Evolutionary conservation across 2,888 invertebrate genomes (phyloP).

Genomic region (Serrognathus titanus): DNA sequence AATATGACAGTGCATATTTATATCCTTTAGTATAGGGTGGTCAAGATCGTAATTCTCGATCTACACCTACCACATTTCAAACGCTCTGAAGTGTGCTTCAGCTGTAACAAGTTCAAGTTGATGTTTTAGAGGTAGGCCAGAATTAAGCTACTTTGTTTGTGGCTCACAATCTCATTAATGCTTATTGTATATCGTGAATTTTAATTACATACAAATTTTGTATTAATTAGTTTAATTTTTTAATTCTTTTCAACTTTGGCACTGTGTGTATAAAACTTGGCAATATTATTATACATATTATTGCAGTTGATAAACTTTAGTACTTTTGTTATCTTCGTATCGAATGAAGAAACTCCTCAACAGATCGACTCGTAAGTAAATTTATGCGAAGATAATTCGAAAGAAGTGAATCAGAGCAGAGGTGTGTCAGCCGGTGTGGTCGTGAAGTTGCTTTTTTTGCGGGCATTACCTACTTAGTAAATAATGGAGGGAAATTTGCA

Average conservation of each 20-base stretch:
- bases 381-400: slow-evolving; percentile 14
- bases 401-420: slow-evolving; percentile 17
- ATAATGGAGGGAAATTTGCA: slow-evolving; percentile 1
- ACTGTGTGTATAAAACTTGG: too few relatives aligned
- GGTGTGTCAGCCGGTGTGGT: slow-evolving; percentile 16
- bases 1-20: slow-evolving; percentile 33
- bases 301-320: too few relatives aligned
- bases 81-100: not conserved
- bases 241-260: too few relatives aligned
- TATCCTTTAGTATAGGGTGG: slow-evolving; percentile 18
- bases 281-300: too few relatives aligned
- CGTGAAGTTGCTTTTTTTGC: slow-evolving; percentile 6
- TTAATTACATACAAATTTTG: too few relatives aligned
- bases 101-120: not conserved
- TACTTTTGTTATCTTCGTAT: too few relatives aligned
- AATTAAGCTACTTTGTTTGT: too few relatives aligned
- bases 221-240: too few relatives aligned
- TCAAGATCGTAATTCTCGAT: not conserved
- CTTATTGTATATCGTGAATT: too few relatives aligned
- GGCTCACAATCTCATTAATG: too few relatives aligned
- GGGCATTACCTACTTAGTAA: not conserved
- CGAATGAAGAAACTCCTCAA: too few relatives aligned
- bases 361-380: not conserved
- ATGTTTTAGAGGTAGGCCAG: not conserved
- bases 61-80: not conserved